phyloP scores from a whole-genome alignment of 2,888 invertebrate species.

The Laothoe populi region DNA sequence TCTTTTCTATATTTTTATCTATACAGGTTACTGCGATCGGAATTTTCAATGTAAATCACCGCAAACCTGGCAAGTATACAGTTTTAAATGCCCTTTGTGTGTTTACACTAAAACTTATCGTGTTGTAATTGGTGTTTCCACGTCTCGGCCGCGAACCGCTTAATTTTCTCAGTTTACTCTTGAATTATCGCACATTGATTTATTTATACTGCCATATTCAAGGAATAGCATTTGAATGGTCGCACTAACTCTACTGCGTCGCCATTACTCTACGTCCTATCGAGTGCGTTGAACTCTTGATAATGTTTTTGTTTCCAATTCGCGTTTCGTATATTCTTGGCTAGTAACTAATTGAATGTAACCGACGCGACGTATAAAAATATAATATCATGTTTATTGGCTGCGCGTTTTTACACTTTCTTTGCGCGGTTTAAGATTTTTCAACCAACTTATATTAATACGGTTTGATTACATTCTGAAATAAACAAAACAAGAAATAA shows the following conservation, averaged over 20 bases:
- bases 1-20: too few species aligned
- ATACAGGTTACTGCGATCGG: too few species aligned
- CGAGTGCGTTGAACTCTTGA: conserved; percentile 57
- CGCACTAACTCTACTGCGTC: conserved; percentile 27
- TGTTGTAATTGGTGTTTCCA: neutral
- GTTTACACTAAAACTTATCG: neutral
- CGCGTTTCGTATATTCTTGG: conserved; percentile 49
- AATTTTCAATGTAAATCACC: too few species aligned
- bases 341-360: conserved; percentile 45
- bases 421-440: conserved; percentile 30
- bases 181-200: conserved; percentile 48
- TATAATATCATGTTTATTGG: too few species aligned
- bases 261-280: conserved; percentile 39
- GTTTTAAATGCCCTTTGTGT: neutral
- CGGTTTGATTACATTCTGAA: conserved; percentile 24
- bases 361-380: conserved; percentile 27
- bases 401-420: neutral
- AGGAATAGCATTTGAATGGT: conserved; percentile 43
- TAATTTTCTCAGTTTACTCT: conserved; percentile 46
- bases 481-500: neutral
- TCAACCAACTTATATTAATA: too few species aligned
- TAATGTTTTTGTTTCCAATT: conserved; percentile 49
- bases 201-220: conserved; percentile 45
- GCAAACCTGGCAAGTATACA: too few species aligned
- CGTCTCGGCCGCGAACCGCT: conserved; percentile 32